Conservation (phyloP, 2,797 vertebrate species). For the Brachyrhaphis roseni region DNA sequence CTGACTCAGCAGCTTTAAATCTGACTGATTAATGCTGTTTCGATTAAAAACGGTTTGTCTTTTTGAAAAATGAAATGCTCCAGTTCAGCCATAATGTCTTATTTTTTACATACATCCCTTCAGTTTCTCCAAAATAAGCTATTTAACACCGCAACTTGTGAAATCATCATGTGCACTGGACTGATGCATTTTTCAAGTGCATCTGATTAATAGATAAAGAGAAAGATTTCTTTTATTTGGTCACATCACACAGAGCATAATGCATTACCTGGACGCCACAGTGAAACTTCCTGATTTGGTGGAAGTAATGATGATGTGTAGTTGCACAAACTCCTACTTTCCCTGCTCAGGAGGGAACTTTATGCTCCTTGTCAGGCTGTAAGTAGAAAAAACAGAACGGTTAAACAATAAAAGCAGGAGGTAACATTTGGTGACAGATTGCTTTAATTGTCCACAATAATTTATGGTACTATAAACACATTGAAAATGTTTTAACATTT, state of each 20-base stretch:
- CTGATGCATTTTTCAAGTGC: not conserved
- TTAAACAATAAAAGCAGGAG: not conserved
- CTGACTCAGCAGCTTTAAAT: slow-evolving; percentile 45
- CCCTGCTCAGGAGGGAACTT: not conserved
- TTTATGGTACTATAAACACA: not conserved
- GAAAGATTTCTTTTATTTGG: not conserved
- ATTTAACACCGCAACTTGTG: slow-evolving; percentile 7
- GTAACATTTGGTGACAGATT: slow-evolving; percentile 1
- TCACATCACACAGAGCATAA: not conserved
- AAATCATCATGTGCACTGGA: not conserved
- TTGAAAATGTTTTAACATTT: not conserved
- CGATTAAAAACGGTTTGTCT: slow-evolving; percentile 46
- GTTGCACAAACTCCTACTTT: not conserved
- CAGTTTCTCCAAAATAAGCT: not conserved
- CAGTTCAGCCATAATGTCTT: not conserved
- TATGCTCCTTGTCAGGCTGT: not conserved
- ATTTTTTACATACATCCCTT: not conserved
- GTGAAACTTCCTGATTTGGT: not conserved
- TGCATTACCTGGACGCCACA: not conserved
- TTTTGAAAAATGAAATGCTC: not conserved
- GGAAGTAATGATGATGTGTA: not conserved
- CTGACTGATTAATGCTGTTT: slow-evolving; percentile 16
- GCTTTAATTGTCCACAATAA: not conserved
- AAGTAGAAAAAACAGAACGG: not conserved
- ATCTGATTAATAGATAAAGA: not conserved